Evolutionary conservation across 2,797 vertebrate species (phyloP).

Genomic region (Chloroceryle inda): DNA sequence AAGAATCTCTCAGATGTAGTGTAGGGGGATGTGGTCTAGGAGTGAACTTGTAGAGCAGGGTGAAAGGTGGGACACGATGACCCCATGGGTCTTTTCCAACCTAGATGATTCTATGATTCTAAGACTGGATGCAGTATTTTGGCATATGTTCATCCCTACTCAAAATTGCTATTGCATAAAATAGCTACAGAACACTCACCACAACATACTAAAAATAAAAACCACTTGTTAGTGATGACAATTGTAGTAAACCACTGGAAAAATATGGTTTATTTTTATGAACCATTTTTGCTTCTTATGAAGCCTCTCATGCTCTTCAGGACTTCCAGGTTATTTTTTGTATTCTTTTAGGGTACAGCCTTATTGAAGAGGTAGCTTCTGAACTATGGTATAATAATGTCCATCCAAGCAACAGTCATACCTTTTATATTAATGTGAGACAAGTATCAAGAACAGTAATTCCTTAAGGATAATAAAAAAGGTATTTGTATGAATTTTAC

Average conservation of each 20-base stretch:
- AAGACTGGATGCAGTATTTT: not conserved
- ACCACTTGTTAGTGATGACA: not conserved
- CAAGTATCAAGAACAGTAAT: not conserved
- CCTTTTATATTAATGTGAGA: not conserved
- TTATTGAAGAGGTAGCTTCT: not conserved
- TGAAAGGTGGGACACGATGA: too few relatives aligned
- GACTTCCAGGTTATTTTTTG: not conserved
- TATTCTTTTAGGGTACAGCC: not conserved
- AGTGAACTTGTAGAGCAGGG: too few relatives aligned
- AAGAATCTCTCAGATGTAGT: too few relatives aligned
- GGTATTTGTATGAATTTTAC: not conserved
- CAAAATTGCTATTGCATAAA: not conserved
- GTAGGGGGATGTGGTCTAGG: too few relatives aligned
- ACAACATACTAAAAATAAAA: constrained; percentile 13
- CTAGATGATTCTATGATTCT: too few relatives aligned
- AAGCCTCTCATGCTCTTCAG: not conserved
- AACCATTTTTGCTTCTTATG: not conserved
- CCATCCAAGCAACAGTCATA: not conserved
- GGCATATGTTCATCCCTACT: not conserved
- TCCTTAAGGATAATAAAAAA: not conserved
- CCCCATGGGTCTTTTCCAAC: too few relatives aligned
- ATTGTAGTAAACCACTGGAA: constrained; percentile 1
- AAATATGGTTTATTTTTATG: not conserved
- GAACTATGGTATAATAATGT: not conserved
- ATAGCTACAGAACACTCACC: not conserved